Conservation (phyloP, 2,888 invertebrate genomes). For the Pedicia rivosa region DNA sequence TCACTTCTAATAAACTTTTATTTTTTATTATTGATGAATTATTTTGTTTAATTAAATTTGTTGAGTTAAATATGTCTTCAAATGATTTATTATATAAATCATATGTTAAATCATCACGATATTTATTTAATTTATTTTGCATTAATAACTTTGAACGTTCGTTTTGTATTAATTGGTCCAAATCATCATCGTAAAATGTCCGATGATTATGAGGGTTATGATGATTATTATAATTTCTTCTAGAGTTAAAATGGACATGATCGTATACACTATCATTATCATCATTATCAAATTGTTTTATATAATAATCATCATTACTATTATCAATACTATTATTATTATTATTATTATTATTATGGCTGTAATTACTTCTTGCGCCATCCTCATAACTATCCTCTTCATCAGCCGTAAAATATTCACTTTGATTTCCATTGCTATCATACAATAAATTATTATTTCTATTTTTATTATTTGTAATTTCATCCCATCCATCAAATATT, state of each 20-base stretch:
- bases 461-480: neutral
- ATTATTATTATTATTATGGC: conserved; percentile 17
- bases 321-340: neutral
- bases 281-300: neutral
- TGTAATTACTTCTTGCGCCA: conserved; percentile 10
- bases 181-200: conserved; percentile 19
- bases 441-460: conserved; percentile 21
- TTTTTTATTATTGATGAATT: conserved; percentile 15
- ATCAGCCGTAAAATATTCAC: conserved; percentile 12
- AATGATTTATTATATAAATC: conserved; percentile 6
- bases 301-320: neutral
- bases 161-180: conserved; percentile 27
- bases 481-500: too few species aligned
- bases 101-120: conserved; percentile 16
- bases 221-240: neutral
- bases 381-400: conserved; percentile 17
- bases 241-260: neutral
- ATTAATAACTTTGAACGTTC: conserved; percentile 25
- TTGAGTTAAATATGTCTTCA: conserved; percentile 6
- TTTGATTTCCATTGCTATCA: conserved; percentile 3
- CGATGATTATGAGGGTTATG: conserved; percentile 18
- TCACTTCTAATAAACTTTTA: conserved; percentile 28
- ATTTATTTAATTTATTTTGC: conserved; percentile 25
- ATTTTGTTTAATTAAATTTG: conserved; percentile 1
- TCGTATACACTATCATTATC: conserved; percentile 5